These are phyloP conservation scores for Lepeophtheirus nordmannii DNA, from an alignment of 2,888 invertebrate species.

Conservation along the genomic window DNA sequence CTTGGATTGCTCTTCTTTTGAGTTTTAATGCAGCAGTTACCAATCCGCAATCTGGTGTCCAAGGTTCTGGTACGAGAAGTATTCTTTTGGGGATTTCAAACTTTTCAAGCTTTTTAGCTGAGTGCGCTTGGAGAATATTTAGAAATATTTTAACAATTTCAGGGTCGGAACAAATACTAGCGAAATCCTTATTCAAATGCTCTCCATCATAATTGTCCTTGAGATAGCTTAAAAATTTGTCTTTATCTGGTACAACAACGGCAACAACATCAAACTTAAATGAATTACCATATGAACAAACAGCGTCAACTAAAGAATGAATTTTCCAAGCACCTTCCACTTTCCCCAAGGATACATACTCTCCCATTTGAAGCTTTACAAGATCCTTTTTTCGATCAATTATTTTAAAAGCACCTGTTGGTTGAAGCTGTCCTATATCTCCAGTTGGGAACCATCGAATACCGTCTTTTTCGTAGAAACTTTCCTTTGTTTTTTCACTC, in stretches of 20 bases:
- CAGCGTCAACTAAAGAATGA: constrained; percentile 83
- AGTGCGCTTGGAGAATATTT: neutral
- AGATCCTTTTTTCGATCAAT: constrained; percentile 86
- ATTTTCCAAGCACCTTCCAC: constrained; percentile 34
- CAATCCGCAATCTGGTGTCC: constrained; percentile 93
- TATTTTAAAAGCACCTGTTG: constrained; percentile 36
- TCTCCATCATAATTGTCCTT: neutral
- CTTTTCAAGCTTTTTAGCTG: constrained; percentile 51
- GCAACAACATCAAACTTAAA: constrained; percentile 70
- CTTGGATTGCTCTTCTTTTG: constrained; percentile 88
- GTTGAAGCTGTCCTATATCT: constrained; percentile 82
- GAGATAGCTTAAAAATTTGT: neutral
- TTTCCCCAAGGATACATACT: constrained; percentile 81
- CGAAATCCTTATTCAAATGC: neutral
- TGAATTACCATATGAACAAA: constrained; percentile 89
- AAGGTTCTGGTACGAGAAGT: constrained; percentile 63
- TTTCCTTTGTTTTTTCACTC: constrained; percentile 27
- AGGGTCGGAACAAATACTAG: neutral
- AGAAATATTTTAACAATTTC: neutral
- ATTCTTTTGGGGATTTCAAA: constrained; percentile 83
- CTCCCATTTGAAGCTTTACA: constrained; percentile 92
- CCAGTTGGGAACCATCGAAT: constrained; percentile 87
- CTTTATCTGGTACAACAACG: constrained; percentile 42
- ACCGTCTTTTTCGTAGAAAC: constrained; percentile 42
- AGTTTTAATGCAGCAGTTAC: constrained; percentile 96